A percentile compares a stretch with the other conserved stretches of the same genome.
Evolutionary conservation across 2,113 vertebrate genomes (phyloP).

Genomic region (Chinchilla lanigera): DNA sequence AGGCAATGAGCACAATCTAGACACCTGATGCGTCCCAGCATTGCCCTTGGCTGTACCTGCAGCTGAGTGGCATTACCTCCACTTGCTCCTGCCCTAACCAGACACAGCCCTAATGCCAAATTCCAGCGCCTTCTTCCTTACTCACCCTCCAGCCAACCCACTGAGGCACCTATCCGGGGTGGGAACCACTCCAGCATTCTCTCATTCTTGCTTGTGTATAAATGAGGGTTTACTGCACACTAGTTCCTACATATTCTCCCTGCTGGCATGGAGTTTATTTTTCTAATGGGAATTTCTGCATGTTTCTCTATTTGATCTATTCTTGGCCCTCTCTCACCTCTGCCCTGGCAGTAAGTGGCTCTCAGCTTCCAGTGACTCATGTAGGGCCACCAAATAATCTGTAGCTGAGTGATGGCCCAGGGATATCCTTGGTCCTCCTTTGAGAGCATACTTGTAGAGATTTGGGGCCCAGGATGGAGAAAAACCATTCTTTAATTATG

Average conservation of each 20-base stretch:
- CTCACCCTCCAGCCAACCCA: background rate
- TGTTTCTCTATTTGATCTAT: background rate
- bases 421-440: background rate
- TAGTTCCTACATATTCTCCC: background rate
- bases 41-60: background rate
- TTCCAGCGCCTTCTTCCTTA: background rate
- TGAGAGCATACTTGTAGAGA: background rate
- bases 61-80: background rate
- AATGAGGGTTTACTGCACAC: background rate
- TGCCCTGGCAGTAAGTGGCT: background rate
- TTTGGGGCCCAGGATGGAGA: background rate
- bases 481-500: background rate
- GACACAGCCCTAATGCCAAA: background rate
- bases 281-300: background rate
- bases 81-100: background rate
- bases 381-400: background rate
- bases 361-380: background rate
- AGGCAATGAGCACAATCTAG: background rate
- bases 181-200: background rate
- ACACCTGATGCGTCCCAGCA: too few relatives aligned
- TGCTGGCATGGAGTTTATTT: background rate
- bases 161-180: background rate
- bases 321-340: background rate
- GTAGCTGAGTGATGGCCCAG: background rate
- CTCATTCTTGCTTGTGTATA: background rate